Base-by-base conservation (phyloP, 2,113 vertebrate genomes). In the Ptychochromis oligacanthus region DNA sequence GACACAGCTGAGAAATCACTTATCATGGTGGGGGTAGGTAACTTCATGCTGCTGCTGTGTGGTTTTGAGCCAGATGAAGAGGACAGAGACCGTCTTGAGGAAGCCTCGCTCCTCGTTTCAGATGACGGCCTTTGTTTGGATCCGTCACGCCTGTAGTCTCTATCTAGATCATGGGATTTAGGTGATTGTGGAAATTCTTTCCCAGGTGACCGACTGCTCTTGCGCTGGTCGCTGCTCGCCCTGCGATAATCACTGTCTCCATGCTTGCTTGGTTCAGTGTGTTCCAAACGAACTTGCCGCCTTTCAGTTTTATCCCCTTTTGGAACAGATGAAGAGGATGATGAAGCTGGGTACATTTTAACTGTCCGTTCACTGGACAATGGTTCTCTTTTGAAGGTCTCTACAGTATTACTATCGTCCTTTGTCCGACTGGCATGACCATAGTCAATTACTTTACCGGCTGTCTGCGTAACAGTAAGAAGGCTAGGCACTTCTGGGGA, bases 1-100 rank as follows among this genome's bases (percentile, higher is more conserved):
- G 96, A 96, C 0, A 94, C 95, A n/a, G 96, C 97, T 88, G 96
- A 96, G 96, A 98, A 99, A 97, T 99, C 97, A 77, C 97, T 97
- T 96, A 97, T 97, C 97, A 98, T 97, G 80, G 96, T 97, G 10
- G 97, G 96, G 2, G 96, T 97, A 40, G 97, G 97, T 77, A 97
- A 90, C 80, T 96, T 96, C 93, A 96, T 97, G 91, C 89, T 94
- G 8, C 92, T 74, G 43, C 93, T 90, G 1, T 89, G 74, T 28
- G 77, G 75, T 83, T 90, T 92, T 70, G 90, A 90, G 36, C 79
- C 83, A 52, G 89, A 83, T 0, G 89, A 89, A 52, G 91, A 88
- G 1, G 92, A 90, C 9, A 85, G 22, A 79, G 92, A 88, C 1
- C 64, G 83, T 43, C 89, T 90, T 5, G 88, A 92, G 1, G 91